Base-by-base conservation (phyloP, 2,113 vertebrate species). In the Talpa occidentalis region DNA sequence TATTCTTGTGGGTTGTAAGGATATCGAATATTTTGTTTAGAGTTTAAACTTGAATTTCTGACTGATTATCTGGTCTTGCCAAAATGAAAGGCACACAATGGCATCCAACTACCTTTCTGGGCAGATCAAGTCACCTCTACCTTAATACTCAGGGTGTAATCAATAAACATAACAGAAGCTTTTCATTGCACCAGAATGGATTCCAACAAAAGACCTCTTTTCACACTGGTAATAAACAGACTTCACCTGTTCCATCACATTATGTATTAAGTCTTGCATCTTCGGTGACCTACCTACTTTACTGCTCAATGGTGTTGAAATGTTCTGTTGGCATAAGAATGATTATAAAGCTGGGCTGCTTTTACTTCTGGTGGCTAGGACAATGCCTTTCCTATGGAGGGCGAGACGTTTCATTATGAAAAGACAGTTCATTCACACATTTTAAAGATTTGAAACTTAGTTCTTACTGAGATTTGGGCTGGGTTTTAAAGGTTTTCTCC, bases 121-220 rank as follows among this genome's bases (percentile, higher is more conserved):
- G 93, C 70, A 97, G 86, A 64, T 90, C 42, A 32, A 32, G 76
- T 72, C 90, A 95, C 86, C 66, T 91, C 88, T 88, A 17, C 93
- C 93, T 96, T 67, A 88, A 90, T 92, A 94, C 94, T 95, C 88
- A 80, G 93, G 85, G 81, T 89, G 74, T 92, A 95, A 97, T 97
- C 95, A 96, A 96, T 97, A 98, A 97, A 94, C 95, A 96, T 88
- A 82, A 94, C 88, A 96, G 93, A 91, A 49, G 73, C 94, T 96
- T 91, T 96, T 97, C 94, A 97, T 96, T 95, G 89, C 91, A 91
- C 66, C 78, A 95, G 94, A 89, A 97, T 80, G 93, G 82, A 83
- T 83, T 95, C 92, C 93, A 91, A 94, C 80, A 93, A 95, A 96
- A 85, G 78, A 64, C 24, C 94, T 87, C 93, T 95, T 54, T 96